Evolutionary conservation across 2,888 invertebrate genomes (phyloP), one percentile per base, ranked within the genome.

Genomic region (Parnassius smintheus): DNA sequence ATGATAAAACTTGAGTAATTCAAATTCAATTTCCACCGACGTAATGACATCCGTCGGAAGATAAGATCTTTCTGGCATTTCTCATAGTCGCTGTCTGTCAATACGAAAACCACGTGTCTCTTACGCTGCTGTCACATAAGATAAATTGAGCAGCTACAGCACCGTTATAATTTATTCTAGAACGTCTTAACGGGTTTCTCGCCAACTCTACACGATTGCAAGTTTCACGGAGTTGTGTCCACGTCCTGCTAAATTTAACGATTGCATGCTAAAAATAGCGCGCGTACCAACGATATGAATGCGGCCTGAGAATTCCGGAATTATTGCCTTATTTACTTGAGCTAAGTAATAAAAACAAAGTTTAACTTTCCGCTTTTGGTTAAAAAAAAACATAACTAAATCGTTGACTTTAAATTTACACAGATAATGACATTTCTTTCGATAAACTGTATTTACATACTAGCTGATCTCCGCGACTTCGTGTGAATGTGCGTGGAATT

Each of bases 201-300:
- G 54, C 18, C 25, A 52, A 59, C 44, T 51, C 35, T 45, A 10
- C 25, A 11, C 25, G n/a, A 46, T 42, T 41, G 48, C 54, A 49
- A 48, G 41, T 48, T 48, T 54, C 48, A 51, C 59, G 48, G 11
- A 44, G 10, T 12, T 48, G 11, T 42, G 18, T 42, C 35, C 50
- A 44, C 50, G 56, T 61, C 61, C 56, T 61, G 61, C 42, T 61
- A 61, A 61, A 61, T 51, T 50, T 61, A 56, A 56, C 61, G 35
- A 10, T 56, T 25, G 56, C 48, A 7, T 51, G 56, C 44, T 61
- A 56, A 45, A 50, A 25, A 61, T 55, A 56, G 50, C 55, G 22
- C 13, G 52, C 35, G 13, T 13, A 22, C 42, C 3, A 10, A 42
- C 50, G n/a, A 35, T 25, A 22, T 42, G 44, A 44, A n/a, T 45